Evolutionary conservation across 2,113 vertebrate species (phyloP).

Genomic region (Amblyornis subalaris): DNA sequence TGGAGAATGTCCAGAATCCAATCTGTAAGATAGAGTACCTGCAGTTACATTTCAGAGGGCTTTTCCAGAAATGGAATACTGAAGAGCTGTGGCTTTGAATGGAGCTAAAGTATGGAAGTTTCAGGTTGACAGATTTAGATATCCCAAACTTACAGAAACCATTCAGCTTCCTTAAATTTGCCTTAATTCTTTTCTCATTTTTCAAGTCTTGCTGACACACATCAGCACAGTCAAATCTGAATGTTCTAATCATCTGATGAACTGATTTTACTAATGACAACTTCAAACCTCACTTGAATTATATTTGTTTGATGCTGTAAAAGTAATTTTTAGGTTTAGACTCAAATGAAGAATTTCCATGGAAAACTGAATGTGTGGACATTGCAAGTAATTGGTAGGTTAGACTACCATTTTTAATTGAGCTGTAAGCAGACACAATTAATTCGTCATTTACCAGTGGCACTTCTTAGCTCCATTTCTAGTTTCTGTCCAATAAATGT

Average conservation of each 20-base stretch:
- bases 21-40: not conserved
- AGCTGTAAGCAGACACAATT: not conserved
- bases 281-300: not conserved
- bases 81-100: not conserved
- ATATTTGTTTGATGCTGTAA: not conserved
- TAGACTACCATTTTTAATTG: not conserved
- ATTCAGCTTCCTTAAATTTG: not conserved
- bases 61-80: not conserved
- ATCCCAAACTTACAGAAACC: not conserved
- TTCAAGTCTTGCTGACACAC: not conserved
- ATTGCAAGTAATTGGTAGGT: not conserved
- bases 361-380: not conserved
- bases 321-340: not conserved
- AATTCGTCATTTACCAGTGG: not conserved
- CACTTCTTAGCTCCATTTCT: not conserved
- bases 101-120: not conserved
- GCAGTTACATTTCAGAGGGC: not conserved
- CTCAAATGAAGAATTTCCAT: not conserved
- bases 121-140: not conserved
- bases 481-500: not conserved
- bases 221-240: not conserved
- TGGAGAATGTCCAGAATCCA: not conserved
- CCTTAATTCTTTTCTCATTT: not conserved
- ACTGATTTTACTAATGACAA: not conserved
- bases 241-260: not conserved